Conservation (phyloP, 2,797 vertebrate genomes). For the Spinibarbus caldwelli region DNA sequence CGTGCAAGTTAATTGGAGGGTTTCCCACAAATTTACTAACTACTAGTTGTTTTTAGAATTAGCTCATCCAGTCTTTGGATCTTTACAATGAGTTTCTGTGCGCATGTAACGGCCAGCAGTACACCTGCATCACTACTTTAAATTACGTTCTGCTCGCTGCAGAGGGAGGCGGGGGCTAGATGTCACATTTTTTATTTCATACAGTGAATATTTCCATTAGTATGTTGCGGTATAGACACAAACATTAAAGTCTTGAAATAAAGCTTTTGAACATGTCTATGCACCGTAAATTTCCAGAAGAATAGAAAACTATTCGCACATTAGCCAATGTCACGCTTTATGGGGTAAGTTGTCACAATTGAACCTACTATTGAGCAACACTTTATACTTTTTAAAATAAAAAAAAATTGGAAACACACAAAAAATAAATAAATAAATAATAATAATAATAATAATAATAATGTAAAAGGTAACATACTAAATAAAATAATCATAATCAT, state of each 20-base stretch:
- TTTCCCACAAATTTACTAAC: not conserved
- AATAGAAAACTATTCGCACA: not conserved
- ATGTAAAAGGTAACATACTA: too few species aligned
- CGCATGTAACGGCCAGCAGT: not conserved
- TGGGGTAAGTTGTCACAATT: constrained; percentile 9
- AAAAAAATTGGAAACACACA: too few species aligned
- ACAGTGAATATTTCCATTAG: not conserved
- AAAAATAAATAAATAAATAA: too few species aligned
- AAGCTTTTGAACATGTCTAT: not conserved
- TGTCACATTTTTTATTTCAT: not conserved
- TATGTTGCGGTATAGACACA: not conserved
- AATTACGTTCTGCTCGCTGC: not conserved
- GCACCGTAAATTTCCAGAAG: too few species aligned
- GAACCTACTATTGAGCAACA: not conserved
- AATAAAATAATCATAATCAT: too few species aligned
- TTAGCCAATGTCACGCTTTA: not conserved
- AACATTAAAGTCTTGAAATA: not conserved
- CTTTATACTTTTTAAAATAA: too few species aligned
- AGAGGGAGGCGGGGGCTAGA: not conserved
- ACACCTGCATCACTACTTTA: not conserved
- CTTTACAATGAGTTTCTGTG: not conserved
- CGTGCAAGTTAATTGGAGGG: not conserved
- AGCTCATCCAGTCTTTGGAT: not conserved
- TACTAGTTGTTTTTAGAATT: not conserved
- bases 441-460: too few species aligned